phyloP scores from a whole-genome alignment of 2,888 invertebrate genomes.

The Pyrochroa serraticornis region DNA sequence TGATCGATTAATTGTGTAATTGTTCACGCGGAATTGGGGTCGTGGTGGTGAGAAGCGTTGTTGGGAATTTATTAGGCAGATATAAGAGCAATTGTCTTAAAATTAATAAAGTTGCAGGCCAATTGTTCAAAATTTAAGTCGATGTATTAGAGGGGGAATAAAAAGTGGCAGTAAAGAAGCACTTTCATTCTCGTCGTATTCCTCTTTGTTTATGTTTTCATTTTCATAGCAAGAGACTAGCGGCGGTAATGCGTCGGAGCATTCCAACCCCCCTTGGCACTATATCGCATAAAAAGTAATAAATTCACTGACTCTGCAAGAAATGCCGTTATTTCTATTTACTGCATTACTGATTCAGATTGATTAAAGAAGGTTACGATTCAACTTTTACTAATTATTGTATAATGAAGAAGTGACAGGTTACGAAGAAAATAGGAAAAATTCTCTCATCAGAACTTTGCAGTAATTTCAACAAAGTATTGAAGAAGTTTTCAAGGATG shows the following conservation, averaged over 20 bases:
- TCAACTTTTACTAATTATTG: too few species aligned
- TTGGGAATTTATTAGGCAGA: too few species aligned
- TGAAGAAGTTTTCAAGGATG: too few species aligned
- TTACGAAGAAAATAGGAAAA: too few species aligned
- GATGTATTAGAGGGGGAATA: constrained; percentile 22
- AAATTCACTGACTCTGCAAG: constrained; percentile 24
- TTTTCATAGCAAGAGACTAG: constrained; percentile 26
- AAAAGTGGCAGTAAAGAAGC: constrained; percentile 26
- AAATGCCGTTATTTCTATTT: constrained; percentile 24
- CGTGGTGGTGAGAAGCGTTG: too few species aligned
- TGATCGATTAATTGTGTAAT: too few species aligned
- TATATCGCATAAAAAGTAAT: constrained; percentile 26
- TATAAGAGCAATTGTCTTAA: constrained; percentile 16
- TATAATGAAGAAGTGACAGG: too few species aligned
- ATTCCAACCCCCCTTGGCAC: constrained; percentile 24
- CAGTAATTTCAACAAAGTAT: too few species aligned
- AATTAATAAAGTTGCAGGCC: constrained; percentile 21
- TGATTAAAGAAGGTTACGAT: constrained; percentile 5
- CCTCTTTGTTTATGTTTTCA: constrained; percentile 29
- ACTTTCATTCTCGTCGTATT: constrained; percentile 26
- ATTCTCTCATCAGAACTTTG: too few species aligned
- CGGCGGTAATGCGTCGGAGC: constrained; percentile 27
- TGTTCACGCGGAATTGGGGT: too few species aligned
- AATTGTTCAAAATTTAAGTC: constrained; percentile 25
- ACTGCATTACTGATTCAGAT: constrained; percentile 15